A percentile compares a stretch with the other conserved stretches of the same genome.
Conservation (phyloP, 2,888 invertebrate genomes). For the Tetragnatha montana region DNA sequence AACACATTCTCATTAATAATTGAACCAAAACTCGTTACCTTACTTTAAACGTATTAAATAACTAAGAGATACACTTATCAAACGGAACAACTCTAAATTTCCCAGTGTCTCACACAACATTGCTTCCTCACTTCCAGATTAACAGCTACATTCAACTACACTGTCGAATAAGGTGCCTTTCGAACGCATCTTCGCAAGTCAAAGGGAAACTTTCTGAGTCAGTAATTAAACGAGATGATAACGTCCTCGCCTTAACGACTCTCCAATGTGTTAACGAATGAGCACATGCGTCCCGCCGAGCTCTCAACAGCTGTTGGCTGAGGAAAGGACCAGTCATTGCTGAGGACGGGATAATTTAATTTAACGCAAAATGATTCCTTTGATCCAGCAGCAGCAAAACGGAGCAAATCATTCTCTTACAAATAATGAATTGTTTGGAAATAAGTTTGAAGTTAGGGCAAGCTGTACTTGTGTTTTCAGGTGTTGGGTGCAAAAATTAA, state of each 20-base stretch:
- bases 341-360: background rate
- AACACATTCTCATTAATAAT: too few relatives aligned
- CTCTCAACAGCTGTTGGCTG: background rate
- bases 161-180: background rate
- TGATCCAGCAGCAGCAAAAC: background rate
- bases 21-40: too few relatives aligned
- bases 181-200: background rate
- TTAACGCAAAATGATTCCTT: background rate
- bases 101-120: too few relatives aligned
- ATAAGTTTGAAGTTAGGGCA: background rate
- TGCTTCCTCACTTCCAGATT: background rate
- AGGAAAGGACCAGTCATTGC: background rate
- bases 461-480: background rate
- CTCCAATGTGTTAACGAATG: background rate
- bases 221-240: constrained; percentile 1
- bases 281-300: background rate
- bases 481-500: background rate
- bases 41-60: too few relatives aligned
- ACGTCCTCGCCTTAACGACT: background rate
- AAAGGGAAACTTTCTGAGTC: background rate
- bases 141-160: background rate
- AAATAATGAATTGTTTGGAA: background rate
- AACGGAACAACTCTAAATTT: too few relatives aligned
- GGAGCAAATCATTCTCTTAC: background rate
- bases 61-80: too few relatives aligned